phyloP scores from a whole-genome alignment of 1,140 invertebrate species.

The Ostrea edulis region DNA sequence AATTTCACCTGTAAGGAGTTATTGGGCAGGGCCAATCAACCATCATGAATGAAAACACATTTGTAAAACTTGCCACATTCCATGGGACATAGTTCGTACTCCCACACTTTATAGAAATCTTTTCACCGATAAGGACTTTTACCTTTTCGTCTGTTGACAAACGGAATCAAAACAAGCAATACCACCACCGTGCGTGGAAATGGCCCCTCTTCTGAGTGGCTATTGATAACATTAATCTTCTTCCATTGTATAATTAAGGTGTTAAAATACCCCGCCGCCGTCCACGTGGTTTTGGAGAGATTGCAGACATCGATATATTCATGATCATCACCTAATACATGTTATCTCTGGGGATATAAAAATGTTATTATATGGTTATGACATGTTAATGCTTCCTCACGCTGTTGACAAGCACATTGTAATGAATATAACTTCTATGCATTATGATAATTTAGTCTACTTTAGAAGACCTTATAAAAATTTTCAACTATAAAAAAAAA shows the following conservation, averaged over 20 bases:
- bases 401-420: background rate
- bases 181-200: background rate
- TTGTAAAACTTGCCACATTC: slow-evolving; percentile 33
- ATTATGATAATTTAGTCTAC: slow-evolving; percentile 21
- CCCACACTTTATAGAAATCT: background rate
- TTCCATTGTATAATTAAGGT: slow-evolving; percentile 23
- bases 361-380: background rate
- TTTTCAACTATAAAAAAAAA: background rate
- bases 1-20: slow-evolving; percentile 16
- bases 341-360: background rate
- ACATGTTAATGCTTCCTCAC: background rate
- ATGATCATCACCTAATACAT: background rate
- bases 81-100: background rate
- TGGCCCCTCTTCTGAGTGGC: background rate
- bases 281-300: background rate
- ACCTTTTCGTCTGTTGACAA: background rate
- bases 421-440: background rate
- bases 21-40: slow-evolving; percentile 4
- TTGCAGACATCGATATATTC: background rate
- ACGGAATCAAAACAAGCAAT: background rate
- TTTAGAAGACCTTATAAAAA: slow-evolving; percentile 1
- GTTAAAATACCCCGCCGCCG: slow-evolving; percentile 5
- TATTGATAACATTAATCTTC: background rate
- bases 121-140: background rate
- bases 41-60: slow-evolving; percentile 29